Base-by-base conservation (phyloP, 2,797 vertebrate genomes). In the Limnodromus scolopaceus region DNA sequence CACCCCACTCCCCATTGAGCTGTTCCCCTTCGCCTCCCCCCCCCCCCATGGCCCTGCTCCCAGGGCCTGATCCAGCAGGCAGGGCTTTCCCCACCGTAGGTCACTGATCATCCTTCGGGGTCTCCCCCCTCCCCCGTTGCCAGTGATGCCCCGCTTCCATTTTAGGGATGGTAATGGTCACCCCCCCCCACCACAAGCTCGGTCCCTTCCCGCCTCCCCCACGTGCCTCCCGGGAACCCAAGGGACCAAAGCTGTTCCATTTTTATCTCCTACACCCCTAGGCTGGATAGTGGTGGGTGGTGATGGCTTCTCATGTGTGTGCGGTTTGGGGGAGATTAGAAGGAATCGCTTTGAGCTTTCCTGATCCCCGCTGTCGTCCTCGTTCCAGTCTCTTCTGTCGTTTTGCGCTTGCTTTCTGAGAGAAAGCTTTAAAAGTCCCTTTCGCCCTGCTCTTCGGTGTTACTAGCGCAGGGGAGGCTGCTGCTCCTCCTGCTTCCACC, bases 311-410 rank as follows among this genome's bases (percentile, higher is more conserved):
- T 80, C 79, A 63, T 30, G 65, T 58, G 76, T 74, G 51, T 93
- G 54, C 85, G 49, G 74, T 94, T 95, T 93, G 78, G 89, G 95
- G 80, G 91, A 94, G 96, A 94, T 95, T 84, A 84, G 87, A 88
- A 90, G 64, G 91, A 96, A 95, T 91, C 83, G 74, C 87, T 91
- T 75, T 77, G 90, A 80, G 86, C 75, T 93, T 92, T 85, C 75
- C 66, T 83, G 89, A 92, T 95, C 92, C 72, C 82, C 1, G 0
- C 76, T 43, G 65, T 72, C n/a, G 1, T 91, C 85, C 76, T 92
- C 6, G 6, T 96, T 93, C 69, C 88, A 46, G 74, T 74, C 86
- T 72, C 60, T 36, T 80, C 55, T 84, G 74, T 34, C 24, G 32
- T 55, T 85, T 88, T 0, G 2, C 79, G 18, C 79, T 91, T 87